Evolutionary conservation across 1,140 invertebrate genomes (phyloP), one percentile per base, ranked within the genome.

Genomic region (Bradysia coprophila): DNA sequence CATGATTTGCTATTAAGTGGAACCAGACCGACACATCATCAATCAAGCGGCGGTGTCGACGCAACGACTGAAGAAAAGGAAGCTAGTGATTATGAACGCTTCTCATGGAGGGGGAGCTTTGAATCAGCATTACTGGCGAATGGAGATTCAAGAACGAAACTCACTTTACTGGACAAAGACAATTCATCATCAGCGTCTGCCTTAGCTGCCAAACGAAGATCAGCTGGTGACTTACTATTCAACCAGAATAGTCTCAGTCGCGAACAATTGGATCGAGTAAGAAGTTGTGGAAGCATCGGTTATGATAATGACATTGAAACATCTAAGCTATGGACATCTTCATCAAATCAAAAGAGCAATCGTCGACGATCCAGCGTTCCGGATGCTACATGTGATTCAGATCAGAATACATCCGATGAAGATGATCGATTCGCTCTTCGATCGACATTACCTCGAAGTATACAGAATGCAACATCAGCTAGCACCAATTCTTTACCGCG

Each of bases 81-180:
- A 48, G 76, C 80, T n/a, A 85, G 81, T 63, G 83, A 88, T 52
- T 81, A 83, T 66, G 85, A 90, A 55, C 64, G 84, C 38, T 88
- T 88, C 61, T 86, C 82, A 43, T 89, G 86, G 85, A 69, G 84
- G 44, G 84, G 84, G 41, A 88, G 84, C 60, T 89, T 90, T 61
- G 86, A 90, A 54, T 87, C 83, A 3, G 83, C 85, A 9, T 60
- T 89, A 24, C 73, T 88, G 57, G 81, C 81, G 11, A 76, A 76
- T 24, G 73, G 74, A 21, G 84, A 88, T 54, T 85, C 81, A 2
- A 67, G 82, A 42, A 82, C 78, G 11, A 81, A 79, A 47, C 60
- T 85, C 21, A 77, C 79, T 38, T 64, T 81, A 34, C 61, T 75
- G 20, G 76, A 79, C 18, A 71, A 71, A 33, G 80, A 83, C 53